Base-by-base conservation (phyloP, 2,113 vertebrate genomes). In the Lepus timidus region DNA sequence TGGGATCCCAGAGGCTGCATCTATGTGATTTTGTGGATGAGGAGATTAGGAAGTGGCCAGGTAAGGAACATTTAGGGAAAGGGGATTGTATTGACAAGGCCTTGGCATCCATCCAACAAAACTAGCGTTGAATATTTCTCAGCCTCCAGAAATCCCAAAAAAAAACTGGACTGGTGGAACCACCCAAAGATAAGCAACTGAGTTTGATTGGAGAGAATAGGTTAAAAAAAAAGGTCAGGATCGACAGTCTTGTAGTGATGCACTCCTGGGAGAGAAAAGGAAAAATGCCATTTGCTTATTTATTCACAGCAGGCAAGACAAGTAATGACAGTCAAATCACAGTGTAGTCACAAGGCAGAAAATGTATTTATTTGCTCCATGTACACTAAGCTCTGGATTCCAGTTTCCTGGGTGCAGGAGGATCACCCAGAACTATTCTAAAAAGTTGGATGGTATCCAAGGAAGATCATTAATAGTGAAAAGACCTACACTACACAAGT, bases 401-500 rank as follows among this genome's bases (percentile, higher is more conserved):
- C 36, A 71, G 31, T 68, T 73, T 76, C 8, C 52, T 67, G 13
- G 49, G 5, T 51, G 22, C 33, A 76, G 11, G 6, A 79, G 4
- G 1, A 79, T 88, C 67, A 58, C 17, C 9, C 9, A 65, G 25
- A 74, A 82, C 88, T 79, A 71, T 55, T 94, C 36, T 71, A 49
- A 73, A 95, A 87, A 17, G 19, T 83, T 92, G 1, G 11, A 65
- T 81, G 51, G 64, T 86, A 91, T 85, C 3, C 12, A 91, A 75
- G 76, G 81, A 97, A 93, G 27, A 86, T 62, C 1, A 7, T 39
- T 73, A 39, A 8, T 16, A 22, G 39, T 33, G 49, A 90, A 91
- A 96, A 75, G 52, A 71, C 87, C 90, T 61, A 33, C 27, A 68
- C 67, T 74, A 95, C 29, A 85, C 10, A 73, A 71, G 9, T 19